Conservation (phyloP, 2,888 invertebrate genomes). For the Nebria brevicollis region DNA sequence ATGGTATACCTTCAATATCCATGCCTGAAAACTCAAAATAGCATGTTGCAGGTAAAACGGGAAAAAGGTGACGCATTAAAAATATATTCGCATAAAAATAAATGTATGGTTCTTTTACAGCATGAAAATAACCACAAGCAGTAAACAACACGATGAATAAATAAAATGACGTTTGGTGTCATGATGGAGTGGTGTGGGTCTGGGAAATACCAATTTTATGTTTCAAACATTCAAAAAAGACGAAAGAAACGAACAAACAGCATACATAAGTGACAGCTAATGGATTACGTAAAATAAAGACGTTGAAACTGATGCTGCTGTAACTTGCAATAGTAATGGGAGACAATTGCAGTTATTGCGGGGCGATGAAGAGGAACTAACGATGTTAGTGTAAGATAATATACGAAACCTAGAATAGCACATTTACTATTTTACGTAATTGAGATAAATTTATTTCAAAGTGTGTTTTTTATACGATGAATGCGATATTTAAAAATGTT, state of each 20-base stretch:
- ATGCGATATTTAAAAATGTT: no score
- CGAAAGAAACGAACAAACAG: neutral
- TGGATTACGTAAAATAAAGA: neutral
- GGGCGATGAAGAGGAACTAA: neutral
- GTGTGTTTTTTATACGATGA: no score
- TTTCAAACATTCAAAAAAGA: conserved; percentile 6
- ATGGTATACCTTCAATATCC: neutral
- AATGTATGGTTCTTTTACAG: neutral
- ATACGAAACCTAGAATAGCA: neutral
- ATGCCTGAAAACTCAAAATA: neutral
- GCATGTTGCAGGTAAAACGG: neutral
- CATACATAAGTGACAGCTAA: neutral
- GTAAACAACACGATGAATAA: conserved; percentile 4
- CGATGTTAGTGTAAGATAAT: neutral
- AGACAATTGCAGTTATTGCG: neutral
- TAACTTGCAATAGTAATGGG: neutral
- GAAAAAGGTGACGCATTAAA: neutral
- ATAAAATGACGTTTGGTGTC: conserved; percentile 1
- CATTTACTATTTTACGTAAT: neutral
- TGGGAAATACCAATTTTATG: conserved; percentile 21
- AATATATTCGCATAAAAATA: conserved; percentile 11
- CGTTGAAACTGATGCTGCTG: neutral
- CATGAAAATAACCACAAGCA: neutral
- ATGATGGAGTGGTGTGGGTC: neutral
- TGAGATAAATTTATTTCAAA: conserved; percentile 2